phyloP scores from a whole-genome alignment of 2,888 invertebrate species.

The Pristionchus arcanus region DNA sequence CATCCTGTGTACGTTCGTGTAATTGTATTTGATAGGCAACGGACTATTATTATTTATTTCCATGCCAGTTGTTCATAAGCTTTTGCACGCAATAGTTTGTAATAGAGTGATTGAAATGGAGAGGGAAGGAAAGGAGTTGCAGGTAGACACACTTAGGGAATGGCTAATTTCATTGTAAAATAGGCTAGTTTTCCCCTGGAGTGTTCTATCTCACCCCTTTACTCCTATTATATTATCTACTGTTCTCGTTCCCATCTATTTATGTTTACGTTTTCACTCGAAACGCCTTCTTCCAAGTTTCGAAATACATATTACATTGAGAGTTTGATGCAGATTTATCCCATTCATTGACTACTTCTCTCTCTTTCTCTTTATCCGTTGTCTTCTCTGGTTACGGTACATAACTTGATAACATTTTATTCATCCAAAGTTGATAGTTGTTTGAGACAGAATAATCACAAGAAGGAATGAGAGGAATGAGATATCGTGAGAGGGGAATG shows the following conservation, averaged over 20 bases:
- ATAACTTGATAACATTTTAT: conserved; percentile 50
- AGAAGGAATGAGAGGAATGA: not conserved
- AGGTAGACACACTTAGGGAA: not conserved
- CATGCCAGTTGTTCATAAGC: conserved; percentile 36
- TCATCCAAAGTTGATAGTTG: not conserved
- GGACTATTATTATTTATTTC: conserved; percentile 40
- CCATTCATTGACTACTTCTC: conserved; percentile 28
- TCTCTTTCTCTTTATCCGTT: conserved; percentile 11
- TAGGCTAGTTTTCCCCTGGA: not conserved
- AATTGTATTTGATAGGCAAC: conserved; percentile 31
- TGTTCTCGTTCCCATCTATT: conserved; percentile 40
- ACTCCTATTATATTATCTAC: not conserved
- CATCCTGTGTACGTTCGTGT: conserved; percentile 39
- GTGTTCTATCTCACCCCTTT: not conserved
- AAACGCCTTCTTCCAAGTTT: not conserved
- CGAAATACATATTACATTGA: conserved; percentile 47
- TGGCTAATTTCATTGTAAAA: not conserved
- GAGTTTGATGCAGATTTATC: conserved; percentile 48
- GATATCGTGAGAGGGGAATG: conserved; percentile 16
- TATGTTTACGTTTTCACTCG: conserved; percentile 7
- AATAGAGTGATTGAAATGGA: conserved; percentile 24
- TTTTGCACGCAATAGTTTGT: conserved; percentile 19
- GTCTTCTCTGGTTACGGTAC: conserved; percentile 48
- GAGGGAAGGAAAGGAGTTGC: not conserved
- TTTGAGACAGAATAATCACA: not conserved